Evolutionary conservation across 2,113 vertebrate species (phyloP).

Genomic region (Panurus biarmicus): DNA sequence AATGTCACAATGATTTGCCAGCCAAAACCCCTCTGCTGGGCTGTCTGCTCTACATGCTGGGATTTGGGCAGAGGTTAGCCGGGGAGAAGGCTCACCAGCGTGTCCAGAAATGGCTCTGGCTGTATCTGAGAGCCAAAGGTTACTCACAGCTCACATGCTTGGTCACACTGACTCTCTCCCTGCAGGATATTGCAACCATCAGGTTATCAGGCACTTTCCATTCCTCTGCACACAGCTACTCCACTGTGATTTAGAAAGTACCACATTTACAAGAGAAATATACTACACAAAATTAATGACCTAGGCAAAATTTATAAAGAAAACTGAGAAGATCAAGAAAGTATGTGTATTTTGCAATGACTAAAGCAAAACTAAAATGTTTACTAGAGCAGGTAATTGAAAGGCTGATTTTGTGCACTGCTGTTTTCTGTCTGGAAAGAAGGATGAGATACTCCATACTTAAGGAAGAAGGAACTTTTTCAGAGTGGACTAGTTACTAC

Average conservation of each 20-base stretch:
- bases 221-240: not conserved
- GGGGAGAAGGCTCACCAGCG: fast-evolving
- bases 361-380: not conserved
- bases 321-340: not conserved
- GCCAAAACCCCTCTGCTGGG: not conserved
- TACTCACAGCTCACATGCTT: fast-evolving
- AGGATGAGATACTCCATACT: not conserved
- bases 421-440: not conserved
- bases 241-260: not conserved
- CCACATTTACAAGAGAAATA: not conserved
- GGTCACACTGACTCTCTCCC: not conserved
- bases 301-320: not conserved
- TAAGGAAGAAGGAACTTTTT: not conserved
- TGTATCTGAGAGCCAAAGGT: not conserved
- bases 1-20: not conserved
- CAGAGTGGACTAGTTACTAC: not conserved
- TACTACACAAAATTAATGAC: not conserved
- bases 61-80: not conserved
- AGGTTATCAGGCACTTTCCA: not conserved
- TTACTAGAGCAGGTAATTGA: not conserved
- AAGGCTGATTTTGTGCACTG: not conserved
- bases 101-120: fast-evolving
- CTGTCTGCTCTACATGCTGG: not conserved
- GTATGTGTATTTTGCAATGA: not conserved
- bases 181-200: not conserved